Evolutionary conservation across 37 sponge, comb jelly and placozoan species (phyloP).

Genomic region (Eunapius fragilis): DNA sequence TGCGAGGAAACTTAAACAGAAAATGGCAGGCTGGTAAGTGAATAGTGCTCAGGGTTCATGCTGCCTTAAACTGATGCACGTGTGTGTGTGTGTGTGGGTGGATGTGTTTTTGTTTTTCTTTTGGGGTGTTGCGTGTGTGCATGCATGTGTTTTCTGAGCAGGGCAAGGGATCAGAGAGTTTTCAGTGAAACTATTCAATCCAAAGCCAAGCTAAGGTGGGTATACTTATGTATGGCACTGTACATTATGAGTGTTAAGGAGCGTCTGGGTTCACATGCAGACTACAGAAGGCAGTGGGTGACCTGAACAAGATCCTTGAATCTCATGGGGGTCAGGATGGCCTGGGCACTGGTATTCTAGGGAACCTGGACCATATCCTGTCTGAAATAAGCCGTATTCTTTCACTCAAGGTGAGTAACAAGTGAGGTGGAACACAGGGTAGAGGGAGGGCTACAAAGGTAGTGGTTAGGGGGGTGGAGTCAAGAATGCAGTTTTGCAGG

Average conservation of each 20-base stretch:
- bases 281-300: constrained; percentile 46
- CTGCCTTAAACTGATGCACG: background rate
- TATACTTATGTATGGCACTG: background rate
- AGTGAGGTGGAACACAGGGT: background rate
- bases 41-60: background rate
- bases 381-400: constrained; percentile 52
- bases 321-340: background rate
- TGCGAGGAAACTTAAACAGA: constrained; percentile 73
- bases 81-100: constrained; percentile 4
- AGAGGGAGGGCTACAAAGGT: background rate
- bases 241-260: background rate
- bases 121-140: background rate
- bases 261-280: background rate
- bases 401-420: background rate
- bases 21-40: constrained; percentile 59
- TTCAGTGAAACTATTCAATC: background rate
- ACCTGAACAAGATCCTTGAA: constrained; percentile 49
- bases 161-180: background rate
- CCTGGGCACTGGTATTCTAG: constrained; percentile 6
- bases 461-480: background rate
- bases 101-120: no score
- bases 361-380: constrained; percentile 48
- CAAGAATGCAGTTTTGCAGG: background rate
- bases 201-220: constrained; percentile 1
- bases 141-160: background rate